Base-by-base conservation (phyloP, 1,140 invertebrate species). In the Euwallacea similis region DNA sequence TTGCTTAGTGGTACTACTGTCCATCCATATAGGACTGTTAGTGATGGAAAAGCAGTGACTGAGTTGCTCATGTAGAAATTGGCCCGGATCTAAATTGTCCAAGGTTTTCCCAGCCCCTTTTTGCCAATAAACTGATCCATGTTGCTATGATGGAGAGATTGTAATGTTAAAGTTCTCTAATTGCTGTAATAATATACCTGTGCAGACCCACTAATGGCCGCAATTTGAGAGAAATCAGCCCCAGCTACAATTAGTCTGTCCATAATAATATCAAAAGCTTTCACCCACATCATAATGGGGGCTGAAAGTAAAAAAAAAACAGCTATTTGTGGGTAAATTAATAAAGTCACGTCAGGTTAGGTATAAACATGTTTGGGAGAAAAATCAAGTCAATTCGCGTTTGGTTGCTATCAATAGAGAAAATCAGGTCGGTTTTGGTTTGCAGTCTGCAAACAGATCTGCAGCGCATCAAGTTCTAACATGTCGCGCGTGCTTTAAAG, bases 11-110 rank as follows among this genome's bases (percentile, higher is more conserved):
- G 96, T 98, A 73, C 93, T 96, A 0, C 92, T 91, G 82, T 98
- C 96, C 95, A 97, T 97, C 97, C 97, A 99, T 42, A 97, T 88
- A 0, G 97, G 97, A n/a, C 94, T 94, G 65, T 93, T 86, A 0
- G 86, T 81, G 2, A 94, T 76, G 10, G 92, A 88, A 82, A 98
- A 98, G 7, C 85, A 86, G 11, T 86, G 85, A 0, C 87, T 87
- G 10, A 98, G 83, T 82, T 98, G 94, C 58, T 92, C 88, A 82
- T 96, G 90, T 13, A 98, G 80, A 80, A 93, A 94, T 78, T 91
- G 88, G 8, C 87, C 85, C 0, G 93, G 83, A 73, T 93, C 85
- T 15, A 97, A 83, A 58, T 83, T 86, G 68, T 82, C 77, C 1
- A 98, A 82, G 0, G 86, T 85, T 13, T 86, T 76, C 65, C 87